These are phyloP conservation scores for Xylota segnis DNA, from an alignment of 2,888 invertebrate genomes.

Conservation along the genomic window DNA sequence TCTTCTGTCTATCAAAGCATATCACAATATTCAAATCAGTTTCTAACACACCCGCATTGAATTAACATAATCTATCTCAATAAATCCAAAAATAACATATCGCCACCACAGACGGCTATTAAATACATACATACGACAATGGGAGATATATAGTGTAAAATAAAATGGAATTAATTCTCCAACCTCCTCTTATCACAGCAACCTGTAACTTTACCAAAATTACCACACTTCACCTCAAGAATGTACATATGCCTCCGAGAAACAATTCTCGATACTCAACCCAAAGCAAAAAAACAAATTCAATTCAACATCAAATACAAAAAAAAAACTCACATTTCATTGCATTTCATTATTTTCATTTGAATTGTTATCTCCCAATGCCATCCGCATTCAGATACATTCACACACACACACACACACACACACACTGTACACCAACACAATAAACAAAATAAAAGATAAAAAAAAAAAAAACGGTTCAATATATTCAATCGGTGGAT, in stretches of 20 bases:
- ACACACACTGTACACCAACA: constrained; percentile 33
- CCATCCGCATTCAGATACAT: constrained; percentile 35
- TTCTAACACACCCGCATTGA: constrained; percentile 44
- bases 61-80: constrained; percentile 67
- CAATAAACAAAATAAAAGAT: constrained; percentile 28
- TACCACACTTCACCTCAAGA: constrained; percentile 30
- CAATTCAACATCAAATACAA: constrained; percentile 37
- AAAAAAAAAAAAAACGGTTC: constrained; percentile 32
- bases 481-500: constrained; percentile 61
- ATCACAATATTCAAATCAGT: constrained; percentile 41
- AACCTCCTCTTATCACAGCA: constrained; percentile 14
- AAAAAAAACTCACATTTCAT: constrained; percentile 51
- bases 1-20: constrained; percentile 11
- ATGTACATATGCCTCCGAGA: neutral
- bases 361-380: constrained; percentile 62
- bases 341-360: constrained; percentile 66
- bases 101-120: constrained; percentile 27
- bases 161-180: constrained; percentile 27
- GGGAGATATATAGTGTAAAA: too few species aligned
- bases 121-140: neutral
- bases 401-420: constrained; percentile 35
- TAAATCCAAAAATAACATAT: constrained; percentile 49
- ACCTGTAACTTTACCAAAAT: constrained; percentile 7
- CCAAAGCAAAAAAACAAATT: constrained; percentile 15
- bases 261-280: constrained; percentile 4